A percentile compares a stretch with the other conserved stretches of the same genome.
phyloP scores from a whole-genome alignment of 2,797 vertebrate species.

The Oreortyx pictus region DNA sequence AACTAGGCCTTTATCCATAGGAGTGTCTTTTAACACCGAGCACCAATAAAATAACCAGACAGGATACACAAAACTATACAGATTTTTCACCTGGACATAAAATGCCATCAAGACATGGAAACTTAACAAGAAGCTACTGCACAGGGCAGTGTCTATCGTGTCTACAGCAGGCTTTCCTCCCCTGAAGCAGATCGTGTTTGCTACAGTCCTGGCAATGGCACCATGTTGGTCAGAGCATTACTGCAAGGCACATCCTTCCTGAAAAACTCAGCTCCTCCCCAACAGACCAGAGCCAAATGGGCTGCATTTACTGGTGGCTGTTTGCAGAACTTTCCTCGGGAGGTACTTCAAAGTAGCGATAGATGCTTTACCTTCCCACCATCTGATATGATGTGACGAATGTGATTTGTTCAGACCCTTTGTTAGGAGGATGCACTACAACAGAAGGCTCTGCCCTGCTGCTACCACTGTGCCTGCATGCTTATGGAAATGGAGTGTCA shows the following conservation, averaged over 20 bases:
- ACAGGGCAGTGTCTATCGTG: not conserved
- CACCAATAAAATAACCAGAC: not conserved
- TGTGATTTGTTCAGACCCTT: constrained; percentile 29
- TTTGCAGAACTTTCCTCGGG: constrained; percentile 52
- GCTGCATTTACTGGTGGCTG: constrained; percentile 55
- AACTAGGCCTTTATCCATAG: not conserved
- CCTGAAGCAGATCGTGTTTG: constrained; percentile 15
- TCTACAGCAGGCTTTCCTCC: not conserved
- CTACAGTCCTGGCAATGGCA: not conserved
- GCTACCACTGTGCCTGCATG: constrained; percentile 20
- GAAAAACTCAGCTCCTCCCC: not conserved
- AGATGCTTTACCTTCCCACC: constrained; percentile 40
- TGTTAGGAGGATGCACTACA: not conserved
- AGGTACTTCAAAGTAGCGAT: constrained; percentile 61
- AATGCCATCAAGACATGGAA: constrained; percentile 10
- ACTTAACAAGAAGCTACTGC: not conserved
- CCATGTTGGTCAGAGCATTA: not conserved
- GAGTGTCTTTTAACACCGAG: constrained; percentile 27
- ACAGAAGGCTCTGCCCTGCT: constrained; percentile 13
- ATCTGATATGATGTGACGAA: constrained; percentile 11
- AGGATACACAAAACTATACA: not conserved
- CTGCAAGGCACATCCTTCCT: not conserved
- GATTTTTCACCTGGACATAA: constrained; percentile 12
- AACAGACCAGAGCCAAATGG: constrained; percentile 17
- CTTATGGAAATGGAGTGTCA: constrained; percentile 70